Evolutionary conservation across 1,140 invertebrate genomes (phyloP).

Genomic region (Drosophila funebris): DNA sequence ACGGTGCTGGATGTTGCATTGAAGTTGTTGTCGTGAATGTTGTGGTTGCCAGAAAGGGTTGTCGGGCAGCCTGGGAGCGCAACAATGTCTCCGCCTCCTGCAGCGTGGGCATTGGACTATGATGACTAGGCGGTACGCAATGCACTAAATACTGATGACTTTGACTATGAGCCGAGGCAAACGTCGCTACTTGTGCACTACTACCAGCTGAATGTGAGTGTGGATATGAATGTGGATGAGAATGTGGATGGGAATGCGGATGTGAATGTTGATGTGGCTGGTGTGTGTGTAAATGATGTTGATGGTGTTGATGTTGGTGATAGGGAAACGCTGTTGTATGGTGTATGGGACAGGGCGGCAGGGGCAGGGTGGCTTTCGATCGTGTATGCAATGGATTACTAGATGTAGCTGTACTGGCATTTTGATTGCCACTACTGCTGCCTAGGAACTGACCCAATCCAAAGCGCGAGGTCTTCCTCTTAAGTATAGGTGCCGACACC

Average conservation of each 20-base stretch:
- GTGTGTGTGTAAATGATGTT: constrained; percentile 43
- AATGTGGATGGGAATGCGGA: constrained; percentile 34
- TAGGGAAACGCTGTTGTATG: constrained; percentile 63
- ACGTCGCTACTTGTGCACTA: constrained; percentile 79
- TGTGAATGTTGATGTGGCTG: constrained; percentile 38
- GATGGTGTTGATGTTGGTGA: constrained; percentile 47
- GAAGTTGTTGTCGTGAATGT: not conserved
- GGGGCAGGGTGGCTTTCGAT: constrained; percentile 41
- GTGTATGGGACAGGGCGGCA: constrained; percentile 75
- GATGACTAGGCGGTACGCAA: constrained; percentile 79
- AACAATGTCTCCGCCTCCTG: constrained; percentile 72
- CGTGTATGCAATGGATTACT: constrained; percentile 58
- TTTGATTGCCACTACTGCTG: constrained; percentile 81
- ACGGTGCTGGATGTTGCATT: constrained; percentile 17
- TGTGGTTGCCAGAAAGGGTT: constrained; percentile 18
- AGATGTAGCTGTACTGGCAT: constrained; percentile 70
- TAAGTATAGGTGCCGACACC: constrained; percentile 94
- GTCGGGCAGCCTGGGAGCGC: constrained; percentile 54
- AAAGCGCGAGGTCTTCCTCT: constrained; percentile 95
- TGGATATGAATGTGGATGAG: constrained; percentile 38
- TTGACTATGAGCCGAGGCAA: constrained; percentile 81
- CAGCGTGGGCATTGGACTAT: constrained; percentile 81
- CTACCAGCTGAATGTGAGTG: constrained; percentile 54
- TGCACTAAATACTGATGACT: constrained; percentile 83
- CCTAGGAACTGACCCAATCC: constrained; percentile 93